Percentiles rank a stretch among this genome's conserved stretches.
Evolutionary conservation across 2,888 invertebrate species (phyloP).

Genomic region (Lamproptera curius): DNA sequence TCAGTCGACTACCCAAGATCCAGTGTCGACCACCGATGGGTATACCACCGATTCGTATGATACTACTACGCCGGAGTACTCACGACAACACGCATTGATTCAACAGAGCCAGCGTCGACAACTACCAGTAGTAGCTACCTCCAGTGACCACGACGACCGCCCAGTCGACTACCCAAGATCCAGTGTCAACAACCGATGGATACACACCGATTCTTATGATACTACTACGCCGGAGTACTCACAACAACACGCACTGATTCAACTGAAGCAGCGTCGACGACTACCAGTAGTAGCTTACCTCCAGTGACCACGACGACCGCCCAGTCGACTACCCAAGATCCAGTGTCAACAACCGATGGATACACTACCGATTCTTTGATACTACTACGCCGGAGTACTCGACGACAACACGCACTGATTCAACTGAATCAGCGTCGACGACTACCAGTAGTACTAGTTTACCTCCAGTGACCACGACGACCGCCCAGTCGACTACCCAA

Average conservation of each 20-base stretch:
- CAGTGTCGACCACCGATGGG: background rate
- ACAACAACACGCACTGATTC: too few species aligned
- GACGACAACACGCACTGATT: background rate
- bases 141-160: constrained; percentile 4
- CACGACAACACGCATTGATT: background rate
- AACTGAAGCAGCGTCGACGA: too few species aligned
- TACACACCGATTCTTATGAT: too few species aligned
- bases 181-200: too few species aligned
- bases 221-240: too few species aligned
- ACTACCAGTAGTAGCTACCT: background rate
- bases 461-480: too few species aligned
- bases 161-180: too few species aligned
- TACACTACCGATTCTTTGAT: too few species aligned
- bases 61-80: constrained; percentile 2
- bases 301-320: too few species aligned
- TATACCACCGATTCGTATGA: background rate
- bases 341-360: too few species aligned
- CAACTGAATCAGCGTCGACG: background rate
- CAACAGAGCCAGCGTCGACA: background rate
- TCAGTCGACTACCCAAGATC: background rate
- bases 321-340: too few species aligned
- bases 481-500: background rate
- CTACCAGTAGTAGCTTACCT: too few species aligned
- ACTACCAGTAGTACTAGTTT: background rate
- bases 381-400: background rate